Base-by-base conservation (phyloP, 2,113 vertebrate species). In the Monarcha castaneiventris region DNA sequence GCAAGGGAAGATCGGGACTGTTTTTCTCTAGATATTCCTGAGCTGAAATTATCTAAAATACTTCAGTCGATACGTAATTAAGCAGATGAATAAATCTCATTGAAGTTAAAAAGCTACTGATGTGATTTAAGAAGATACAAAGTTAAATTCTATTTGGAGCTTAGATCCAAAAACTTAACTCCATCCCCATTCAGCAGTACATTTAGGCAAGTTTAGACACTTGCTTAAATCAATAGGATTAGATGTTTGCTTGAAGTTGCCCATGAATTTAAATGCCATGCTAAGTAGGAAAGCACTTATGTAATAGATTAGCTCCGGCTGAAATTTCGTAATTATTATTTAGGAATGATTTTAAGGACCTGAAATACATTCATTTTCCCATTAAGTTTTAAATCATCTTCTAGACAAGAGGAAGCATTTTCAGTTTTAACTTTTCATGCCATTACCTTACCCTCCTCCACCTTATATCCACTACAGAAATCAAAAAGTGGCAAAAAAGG, bases 171-270 rank as follows among this genome's bases (percentile, higher is more conserved):
- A 82, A 94, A 51, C 90, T 83, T 94, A 95, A 88, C 35, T 86
- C 54, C 41, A 75, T 77, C 43, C 72, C 61, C n/a, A 81, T 86
- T 90, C 72, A 84, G 51, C 79, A 91, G 52, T 41, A 87, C 51
- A 74, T 74, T 86, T 56, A 94, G n/a, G 51, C 35, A 85, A 83
- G 51, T 93, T 95, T 67, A 88, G 90, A 63, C 39, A 72, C 64
- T 86, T 11, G 16, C 75, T 86, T 71, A 84, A 93, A 94, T 95
- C 94, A 93, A 93, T 43, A 88, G 90, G 90, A 96, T 96, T 90
- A 95, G 68, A 84, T 75, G 49, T 91, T 90, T 93, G 35, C 92
- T 90, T 94, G 82, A 93, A 86, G 90, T 92, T 81, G 66, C 18
- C 61, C 64, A 46, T 33, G 64, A 92, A 86, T 96, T 93, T 91